phyloP scores from a whole-genome alignment of 2,113 vertebrate genomes.

The Hydrolagus affinis region DNA sequence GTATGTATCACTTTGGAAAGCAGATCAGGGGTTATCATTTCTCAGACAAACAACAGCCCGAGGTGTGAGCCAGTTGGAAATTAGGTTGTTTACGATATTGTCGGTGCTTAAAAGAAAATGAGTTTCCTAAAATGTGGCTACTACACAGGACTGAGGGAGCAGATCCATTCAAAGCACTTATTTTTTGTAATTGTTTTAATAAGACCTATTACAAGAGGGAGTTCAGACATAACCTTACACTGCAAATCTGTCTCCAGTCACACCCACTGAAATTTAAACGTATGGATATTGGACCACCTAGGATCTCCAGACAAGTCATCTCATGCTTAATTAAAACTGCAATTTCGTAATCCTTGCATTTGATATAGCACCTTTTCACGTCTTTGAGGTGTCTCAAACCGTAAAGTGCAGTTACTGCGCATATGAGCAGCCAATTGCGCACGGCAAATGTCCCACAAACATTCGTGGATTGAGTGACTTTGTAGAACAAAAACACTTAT shows the following conservation, averaged over 20 bases:
- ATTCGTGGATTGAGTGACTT: too few relatives aligned
- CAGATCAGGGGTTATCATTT: neutral
- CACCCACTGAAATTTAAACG: constrained; percentile 51
- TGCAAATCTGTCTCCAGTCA: constrained; percentile 44
- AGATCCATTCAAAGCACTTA: neutral
- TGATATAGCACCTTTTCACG: too few relatives aligned
- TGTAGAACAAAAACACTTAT: too few relatives aligned
- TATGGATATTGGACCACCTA: constrained; percentile 47
- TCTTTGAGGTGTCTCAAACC: too few relatives aligned
- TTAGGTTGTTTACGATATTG: neutral
- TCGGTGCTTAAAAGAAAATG: neutral
- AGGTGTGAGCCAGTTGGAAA: neutral
- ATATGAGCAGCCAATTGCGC: too few relatives aligned
- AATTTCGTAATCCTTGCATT: neutral
- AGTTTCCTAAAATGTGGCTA: neutral
- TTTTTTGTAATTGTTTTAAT: neutral
- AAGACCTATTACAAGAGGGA: neutral
- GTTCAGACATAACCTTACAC: neutral
- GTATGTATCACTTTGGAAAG: neutral
- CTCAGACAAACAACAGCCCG: neutral
- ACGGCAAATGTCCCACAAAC: too few relatives aligned
- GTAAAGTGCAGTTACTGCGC: too few relatives aligned
- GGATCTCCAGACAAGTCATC: constrained; percentile 41
- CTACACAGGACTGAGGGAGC: neutral
- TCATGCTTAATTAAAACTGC: constrained; percentile 37